A percentile compares a stretch with the other conserved stretches of the same genome.
These are phyloP conservation scores for Sinella curviseta DNA, from an alignment of 1,140 invertebrate genomes.

Conservation along the genomic window DNA sequence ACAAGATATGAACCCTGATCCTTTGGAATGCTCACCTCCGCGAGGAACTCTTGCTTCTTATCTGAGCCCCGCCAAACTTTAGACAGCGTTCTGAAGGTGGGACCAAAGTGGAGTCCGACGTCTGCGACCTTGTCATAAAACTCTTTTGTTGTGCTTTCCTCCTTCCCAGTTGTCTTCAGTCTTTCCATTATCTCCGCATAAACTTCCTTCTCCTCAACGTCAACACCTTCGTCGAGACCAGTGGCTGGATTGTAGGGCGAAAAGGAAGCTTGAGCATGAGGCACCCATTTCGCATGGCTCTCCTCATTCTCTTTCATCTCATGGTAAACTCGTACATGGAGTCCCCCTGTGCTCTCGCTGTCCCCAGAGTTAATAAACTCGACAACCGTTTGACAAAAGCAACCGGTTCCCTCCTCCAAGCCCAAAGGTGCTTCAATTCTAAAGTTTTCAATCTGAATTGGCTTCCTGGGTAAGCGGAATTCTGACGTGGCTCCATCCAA, in stretches of 20 bases:
- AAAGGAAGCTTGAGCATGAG: neutral
- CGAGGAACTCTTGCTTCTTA: neutral
- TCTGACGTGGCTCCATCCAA: neutral
- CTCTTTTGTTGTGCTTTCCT: neutral
- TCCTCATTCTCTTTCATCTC: neutral
- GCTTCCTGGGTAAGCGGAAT: neutral
- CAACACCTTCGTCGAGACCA: neutral
- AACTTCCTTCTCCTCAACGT: neutral
- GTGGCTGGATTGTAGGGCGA: neutral
- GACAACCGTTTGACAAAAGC: neutral
- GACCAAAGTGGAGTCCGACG: constrained; percentile 32
- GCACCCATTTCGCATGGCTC: neutral
- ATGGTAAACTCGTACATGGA: neutral
- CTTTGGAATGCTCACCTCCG: neutral
- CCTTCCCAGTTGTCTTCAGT: neutral
- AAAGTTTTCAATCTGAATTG: constrained; percentile 31
- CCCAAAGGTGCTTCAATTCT: constrained; percentile 32
- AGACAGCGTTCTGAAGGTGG: constrained; percentile 5
- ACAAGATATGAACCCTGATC: constrained; percentile 22
- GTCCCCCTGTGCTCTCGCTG: neutral
- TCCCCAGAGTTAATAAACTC: neutral
- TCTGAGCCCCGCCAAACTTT: constrained; percentile 19
- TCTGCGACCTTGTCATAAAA: constrained; percentile 30
- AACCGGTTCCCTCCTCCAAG: constrained; percentile 9
- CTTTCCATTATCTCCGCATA: neutral